Base-by-base conservation (phyloP, 2,888 invertebrate genomes). In the Drosophila meridionalis region DNA sequence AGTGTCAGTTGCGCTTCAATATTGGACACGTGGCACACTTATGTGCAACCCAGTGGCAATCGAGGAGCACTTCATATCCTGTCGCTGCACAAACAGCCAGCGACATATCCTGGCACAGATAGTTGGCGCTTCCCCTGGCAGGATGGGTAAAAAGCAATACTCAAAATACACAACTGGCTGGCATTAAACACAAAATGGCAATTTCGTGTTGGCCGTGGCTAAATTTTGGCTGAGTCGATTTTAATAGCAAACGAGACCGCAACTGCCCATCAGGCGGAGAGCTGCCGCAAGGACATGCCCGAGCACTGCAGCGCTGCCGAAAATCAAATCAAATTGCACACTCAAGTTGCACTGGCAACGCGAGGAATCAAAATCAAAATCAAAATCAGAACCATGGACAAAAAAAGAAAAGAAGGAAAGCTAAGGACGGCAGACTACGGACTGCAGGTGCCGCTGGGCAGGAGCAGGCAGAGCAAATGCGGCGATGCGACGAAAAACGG, bases 241-340 rank as follows among this genome's bases (percentile, higher is more conserved):
- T 68, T 72, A 78, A 78, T 73, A 80, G 74, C 69, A 74, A 77
- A 72, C 65, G 77, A 72, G 74, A 75, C 76, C 78, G 45, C 71
- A 72, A 71, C 78, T 77, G 81, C 78, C 81, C 78, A 81, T 77
- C 78, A 74, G 47, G 64, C 52, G 58, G 69, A 64, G 71, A 74
- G 62, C 58, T 64, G 79, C 69, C 81, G 70, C 71, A 69, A 80
- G 84, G 87, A 89, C 71, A 61, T 78, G 84, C 72, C 81, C 72
- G 66, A 59, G 43, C 48, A 62, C 47, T 76, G 69, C 65, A 43
- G 52, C 57, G 78, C 77, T 80, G 78, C 67, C 68, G 76, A 83
- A 91, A 86, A 87, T 88, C 87, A 87, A 87, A 90, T 87, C 90
- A 89, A 89, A 84, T 82, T 84, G 85, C 80, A 78, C 82, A 82